Evolutionary conservation across 2,888 invertebrate genomes (phyloP), one percentile per base, ranked within the genome.

Genomic region (Orchesella flavescens): DNA sequence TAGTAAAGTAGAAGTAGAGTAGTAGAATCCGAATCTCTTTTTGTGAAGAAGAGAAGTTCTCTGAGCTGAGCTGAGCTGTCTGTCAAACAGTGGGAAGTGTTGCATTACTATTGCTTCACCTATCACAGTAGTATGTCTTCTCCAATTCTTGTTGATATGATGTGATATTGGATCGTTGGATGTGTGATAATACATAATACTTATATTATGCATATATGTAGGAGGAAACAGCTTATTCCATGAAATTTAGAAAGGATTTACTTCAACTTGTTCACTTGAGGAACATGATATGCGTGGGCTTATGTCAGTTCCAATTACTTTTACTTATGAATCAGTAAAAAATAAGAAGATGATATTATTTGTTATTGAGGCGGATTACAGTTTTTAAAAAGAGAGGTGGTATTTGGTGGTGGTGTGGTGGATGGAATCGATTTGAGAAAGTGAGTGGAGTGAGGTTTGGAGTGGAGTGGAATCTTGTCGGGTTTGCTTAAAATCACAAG

Each of bases 241-340:
- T 53, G 53, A 53, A 13, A 53, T 53, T 53, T 53, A 53, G 53
- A 53, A n/a, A 53, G 53, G n/a, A 34, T 34, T 34, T 34, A 34
- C 34, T 34, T 34, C 34, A 34, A 34, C 3, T 34, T 34, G 34
- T 34, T 4, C 34, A 34, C 34, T 34, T 34, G 3, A 34, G 34
- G 9, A 55, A 43, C 13, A 24, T 53, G 15, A 66, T 63, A 55
- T 65, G 34, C 15, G 57, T 73, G 55, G 44, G 46, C 53, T 19
- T 46, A 44, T 49, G 80, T 80, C 80, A 72, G 24, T 80, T 74
- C 80, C 80, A 80, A 80, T 80, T 80, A 80, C 80, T 66, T 57
- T 34, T 34, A 34, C 34, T 34, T 34, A 34, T 34, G 34, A 34
- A 49, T 43, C 43, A 21, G 73, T 72, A 46, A 43, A 9, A 66